Conservation (phyloP, 1,140 invertebrate species). For the Drosophila suzukii region DNA sequence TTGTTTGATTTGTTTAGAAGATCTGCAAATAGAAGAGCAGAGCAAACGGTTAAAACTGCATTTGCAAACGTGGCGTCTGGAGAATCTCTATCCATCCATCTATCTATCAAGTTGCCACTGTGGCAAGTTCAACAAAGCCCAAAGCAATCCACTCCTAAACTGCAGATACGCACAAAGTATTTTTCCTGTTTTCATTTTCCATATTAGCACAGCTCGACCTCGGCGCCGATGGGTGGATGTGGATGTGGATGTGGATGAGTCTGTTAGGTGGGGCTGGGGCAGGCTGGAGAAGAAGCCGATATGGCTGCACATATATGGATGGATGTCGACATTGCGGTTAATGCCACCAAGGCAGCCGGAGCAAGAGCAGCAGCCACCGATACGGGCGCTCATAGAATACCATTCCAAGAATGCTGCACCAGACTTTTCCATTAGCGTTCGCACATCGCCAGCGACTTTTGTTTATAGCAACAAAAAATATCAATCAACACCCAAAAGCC, state of each 20-base stretch:
- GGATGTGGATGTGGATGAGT: conserved; percentile 3
- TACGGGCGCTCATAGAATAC: conserved; percentile 46
- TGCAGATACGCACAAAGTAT: conserved; percentile 55
- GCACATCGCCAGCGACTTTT: conserved; percentile 49
- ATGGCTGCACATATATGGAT: conserved; percentile 54
- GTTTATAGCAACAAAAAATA: conserved; percentile 68
- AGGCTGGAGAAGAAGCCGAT: conserved; percentile 29
- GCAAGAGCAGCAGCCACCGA: conserved; percentile 39
- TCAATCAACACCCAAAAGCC: conserved; percentile 81
- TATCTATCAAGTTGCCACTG: conserved; percentile 25
- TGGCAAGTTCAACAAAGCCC: conserved; percentile 32
- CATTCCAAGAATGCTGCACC: conserved; percentile 72
- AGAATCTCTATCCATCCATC: conserved; percentile 14
- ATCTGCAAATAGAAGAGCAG: conserved; percentile 70
- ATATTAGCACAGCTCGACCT: conserved; percentile 76
- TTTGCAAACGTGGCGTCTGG: conserved; percentile 18
- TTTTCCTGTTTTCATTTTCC: conserved; percentile 83
- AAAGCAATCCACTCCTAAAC: conserved; percentile 41
- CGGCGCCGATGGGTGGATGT: conserved; percentile 36
- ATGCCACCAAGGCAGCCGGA: conserved; percentile 68
- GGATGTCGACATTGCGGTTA: conserved; percentile 70
- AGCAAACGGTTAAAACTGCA: conserved; percentile 40
- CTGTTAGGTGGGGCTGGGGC: conserved; percentile 32
- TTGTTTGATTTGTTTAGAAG: conserved; percentile 64
- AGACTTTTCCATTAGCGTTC: conserved; percentile 74